phyloP scores from a whole-genome alignment of 2,888 invertebrate genomes.

The Drosophila stalkeri region DNA sequence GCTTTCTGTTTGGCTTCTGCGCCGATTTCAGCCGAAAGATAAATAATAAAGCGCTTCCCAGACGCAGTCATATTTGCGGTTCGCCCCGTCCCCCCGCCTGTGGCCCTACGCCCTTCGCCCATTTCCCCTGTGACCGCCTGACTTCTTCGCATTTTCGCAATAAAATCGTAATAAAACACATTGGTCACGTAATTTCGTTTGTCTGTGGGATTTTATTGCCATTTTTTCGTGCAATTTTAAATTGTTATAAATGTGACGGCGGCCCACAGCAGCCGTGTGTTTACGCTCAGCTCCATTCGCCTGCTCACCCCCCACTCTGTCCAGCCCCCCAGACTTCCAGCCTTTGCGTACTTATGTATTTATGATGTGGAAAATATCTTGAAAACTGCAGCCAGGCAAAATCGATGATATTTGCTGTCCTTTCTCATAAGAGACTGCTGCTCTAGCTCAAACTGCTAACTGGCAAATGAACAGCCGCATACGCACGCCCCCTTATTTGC shows the following conservation, averaged over 20 bases:
- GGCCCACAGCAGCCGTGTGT: conserved; percentile 60
- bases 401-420: conserved; percentile 62
- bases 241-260: conserved; percentile 83
- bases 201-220: conserved; percentile 85
- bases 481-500: conserved; percentile 53
- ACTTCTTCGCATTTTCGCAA: conserved; percentile 79
- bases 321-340: not conserved
- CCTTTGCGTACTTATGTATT: conserved; percentile 72
- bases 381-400: conserved; percentile 64
- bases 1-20: conserved; percentile 67
- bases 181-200: conserved; percentile 85
- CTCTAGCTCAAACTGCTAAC: conserved; percentile 23
- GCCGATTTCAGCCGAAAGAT: conserved; percentile 77
- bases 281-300: conserved; percentile 40
- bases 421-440: conserved; percentile 19
- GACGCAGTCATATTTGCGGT: conserved; percentile 78
- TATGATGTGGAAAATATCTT: conserved; percentile 82
- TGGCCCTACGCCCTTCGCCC: not conserved
- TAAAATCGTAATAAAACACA: conserved; percentile 85
- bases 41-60: conserved; percentile 75
- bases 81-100: conserved; percentile 7
- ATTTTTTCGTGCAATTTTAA: conserved; percentile 80
- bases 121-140: conserved; percentile 36
- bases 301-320: not conserved
- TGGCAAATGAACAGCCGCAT: conserved; percentile 53